Evolutionary conservation across 2,113 vertebrate species (phyloP).

Genomic region (Suncus etruscus): DNA sequence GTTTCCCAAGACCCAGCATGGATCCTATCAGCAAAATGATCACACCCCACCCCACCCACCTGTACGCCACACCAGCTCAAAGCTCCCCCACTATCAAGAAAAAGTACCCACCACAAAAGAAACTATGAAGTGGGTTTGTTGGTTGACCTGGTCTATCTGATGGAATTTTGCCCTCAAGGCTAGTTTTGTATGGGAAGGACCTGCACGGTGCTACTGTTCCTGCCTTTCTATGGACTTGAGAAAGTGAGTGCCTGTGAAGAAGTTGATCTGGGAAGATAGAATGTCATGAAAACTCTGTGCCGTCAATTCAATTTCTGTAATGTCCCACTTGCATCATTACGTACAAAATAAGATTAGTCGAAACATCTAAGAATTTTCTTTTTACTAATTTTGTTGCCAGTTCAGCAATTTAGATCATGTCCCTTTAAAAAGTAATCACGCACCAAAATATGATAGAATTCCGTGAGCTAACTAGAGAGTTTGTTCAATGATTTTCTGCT

Average conservation of each 20-base stretch:
- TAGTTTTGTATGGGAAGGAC: constrained; percentile 8
- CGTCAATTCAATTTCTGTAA: neutral
- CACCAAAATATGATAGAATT: neutral
- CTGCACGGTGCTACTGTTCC: neutral
- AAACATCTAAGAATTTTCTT: neutral
- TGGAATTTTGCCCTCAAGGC: constrained; percentile 8
- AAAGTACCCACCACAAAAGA: neutral
- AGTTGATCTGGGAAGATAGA: neutral
- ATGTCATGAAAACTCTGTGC: neutral
- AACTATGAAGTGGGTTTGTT: neutral
- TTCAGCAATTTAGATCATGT: neutral
- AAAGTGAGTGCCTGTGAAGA: neutral
- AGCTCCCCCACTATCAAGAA: neutral
- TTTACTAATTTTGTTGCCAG: neutral
- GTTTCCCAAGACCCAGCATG: constrained; percentile 41
- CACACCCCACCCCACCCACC: neutral
- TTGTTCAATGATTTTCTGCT: constrained; percentile 27
- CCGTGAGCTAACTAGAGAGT: neutral
- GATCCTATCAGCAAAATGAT: neutral
- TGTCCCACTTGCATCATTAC: constrained; percentile 5
- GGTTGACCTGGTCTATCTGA: neutral
- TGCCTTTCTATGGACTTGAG: neutral
- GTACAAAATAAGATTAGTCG: neutral
- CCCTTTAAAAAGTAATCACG: constrained; percentile 22
- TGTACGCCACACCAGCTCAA: neutral